phyloP scores from a whole-genome alignment of 2,888 invertebrate species.

The Pollenia angustigena region DNA sequence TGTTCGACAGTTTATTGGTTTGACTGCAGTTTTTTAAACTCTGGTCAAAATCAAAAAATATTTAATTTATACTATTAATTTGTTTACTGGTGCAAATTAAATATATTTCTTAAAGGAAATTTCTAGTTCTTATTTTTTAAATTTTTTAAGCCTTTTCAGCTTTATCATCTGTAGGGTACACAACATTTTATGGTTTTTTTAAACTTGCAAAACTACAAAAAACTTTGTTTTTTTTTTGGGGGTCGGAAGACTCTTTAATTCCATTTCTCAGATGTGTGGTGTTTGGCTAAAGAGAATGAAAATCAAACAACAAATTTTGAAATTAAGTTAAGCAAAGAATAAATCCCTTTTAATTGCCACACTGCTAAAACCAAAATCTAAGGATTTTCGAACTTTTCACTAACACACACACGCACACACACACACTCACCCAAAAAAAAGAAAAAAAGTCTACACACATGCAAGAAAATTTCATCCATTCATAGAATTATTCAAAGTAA shows the following conservation, averaged over 20 bases:
- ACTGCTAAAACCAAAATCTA: slow-evolving; percentile 62
- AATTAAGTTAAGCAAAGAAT: slow-evolving; percentile 72
- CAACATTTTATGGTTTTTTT: not conserved
- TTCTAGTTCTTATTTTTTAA: no score
- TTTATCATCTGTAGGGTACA: slow-evolving; percentile 15
- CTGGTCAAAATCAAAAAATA: no score
- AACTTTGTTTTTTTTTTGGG: slow-evolving; percentile 10
- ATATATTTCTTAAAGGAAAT: no score
- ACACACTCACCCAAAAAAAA: not conserved
- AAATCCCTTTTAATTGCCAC: slow-evolving; percentile 73
- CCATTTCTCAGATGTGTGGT: slow-evolving; percentile 20
- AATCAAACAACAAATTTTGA: slow-evolving; percentile 71
- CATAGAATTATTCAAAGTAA: not conserved
- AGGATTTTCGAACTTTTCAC: slow-evolving; percentile 65
- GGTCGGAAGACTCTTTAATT: not conserved
- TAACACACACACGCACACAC: not conserved
- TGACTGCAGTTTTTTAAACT: no score
- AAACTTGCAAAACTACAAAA: not conserved
- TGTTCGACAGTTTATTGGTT: no score
- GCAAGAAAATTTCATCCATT: not conserved
- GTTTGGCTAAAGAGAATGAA: slow-evolving; percentile 20
- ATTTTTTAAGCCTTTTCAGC: not conserved
- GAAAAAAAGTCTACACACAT: not conserved
- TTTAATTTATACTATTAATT: no score
- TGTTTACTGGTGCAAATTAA: no score